Evolutionary conservation across 2,888 invertebrate species (phyloP).

Genomic region (Gymnoscelis rufifasciata): DNA sequence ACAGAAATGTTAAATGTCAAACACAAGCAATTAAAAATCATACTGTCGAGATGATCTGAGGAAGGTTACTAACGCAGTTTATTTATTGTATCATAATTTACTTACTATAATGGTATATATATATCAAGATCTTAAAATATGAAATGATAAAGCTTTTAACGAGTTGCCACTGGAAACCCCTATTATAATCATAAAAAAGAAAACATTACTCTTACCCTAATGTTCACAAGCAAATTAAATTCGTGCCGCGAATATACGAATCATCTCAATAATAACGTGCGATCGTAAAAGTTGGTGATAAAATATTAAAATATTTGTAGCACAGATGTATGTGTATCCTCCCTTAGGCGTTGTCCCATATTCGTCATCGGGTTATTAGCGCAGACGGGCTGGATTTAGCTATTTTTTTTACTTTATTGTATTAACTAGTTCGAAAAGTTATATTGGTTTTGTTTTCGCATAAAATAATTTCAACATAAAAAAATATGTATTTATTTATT

Average conservation of each 20-base stretch:
- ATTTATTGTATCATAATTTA: too few species aligned
- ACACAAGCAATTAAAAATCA: too few species aligned
- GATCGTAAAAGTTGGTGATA: conserved; percentile 26
- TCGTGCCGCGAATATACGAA: conserved; percentile 20
- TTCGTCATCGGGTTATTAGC: not conserved
- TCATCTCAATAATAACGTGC: conserved; percentile 20
- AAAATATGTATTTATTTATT: too few species aligned
- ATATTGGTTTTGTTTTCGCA: too few species aligned
- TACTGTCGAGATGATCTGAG: too few species aligned
- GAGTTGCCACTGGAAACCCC: not conserved
- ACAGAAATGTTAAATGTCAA: too few species aligned
- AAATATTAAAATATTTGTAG: conserved; percentile 32
- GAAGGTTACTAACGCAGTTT: too few species aligned
- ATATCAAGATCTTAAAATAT: too few species aligned
- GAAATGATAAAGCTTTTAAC: not conserved
- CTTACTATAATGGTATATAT: too few species aligned
- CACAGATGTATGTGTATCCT: conserved; percentile 16
- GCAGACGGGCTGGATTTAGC: not conserved
- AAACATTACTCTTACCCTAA: conserved; percentile 7
- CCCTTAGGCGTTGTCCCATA: not conserved
- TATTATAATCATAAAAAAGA: conserved; percentile 2
- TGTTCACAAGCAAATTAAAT: conserved; percentile 17
- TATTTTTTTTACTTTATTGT: too few species aligned
- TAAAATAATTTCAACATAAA: too few species aligned
- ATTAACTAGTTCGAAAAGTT: too few species aligned